A percentile compares a stretch with the other conserved stretches of the same genome.
These are phyloP conservation scores for Heliconius erato DNA, from an alignment of 2,888 invertebrate genomes.

Conservation along the genomic window DNA sequence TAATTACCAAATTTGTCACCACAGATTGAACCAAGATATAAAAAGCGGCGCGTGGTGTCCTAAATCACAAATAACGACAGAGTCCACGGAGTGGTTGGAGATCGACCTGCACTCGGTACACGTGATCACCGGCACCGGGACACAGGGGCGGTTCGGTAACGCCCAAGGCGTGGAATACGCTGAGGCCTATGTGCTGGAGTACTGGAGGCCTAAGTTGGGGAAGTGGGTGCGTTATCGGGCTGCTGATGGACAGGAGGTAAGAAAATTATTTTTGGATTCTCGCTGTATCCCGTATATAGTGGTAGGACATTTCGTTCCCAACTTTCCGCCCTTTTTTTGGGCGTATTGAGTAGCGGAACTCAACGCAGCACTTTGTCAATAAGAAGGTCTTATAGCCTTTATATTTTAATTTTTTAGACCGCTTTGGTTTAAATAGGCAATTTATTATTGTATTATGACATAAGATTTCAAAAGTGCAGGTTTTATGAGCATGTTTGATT, in stretches of 20 bases:
- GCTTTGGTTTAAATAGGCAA: neutral
- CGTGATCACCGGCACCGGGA: slow-evolving; percentile 92
- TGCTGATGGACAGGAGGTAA: slow-evolving; percentile 91
- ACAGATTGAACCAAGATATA: slow-evolving; percentile 92
- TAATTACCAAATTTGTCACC: neutral
- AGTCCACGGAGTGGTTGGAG: slow-evolving; percentile 92
- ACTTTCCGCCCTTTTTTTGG: neutral
- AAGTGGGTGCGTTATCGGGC: slow-evolving; percentile 94
- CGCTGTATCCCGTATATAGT: neutral
- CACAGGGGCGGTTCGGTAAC: slow-evolving; percentile 96
- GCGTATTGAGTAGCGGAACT: too few relatives aligned
- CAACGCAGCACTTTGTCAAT: neutral
- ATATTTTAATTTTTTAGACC: neutral
- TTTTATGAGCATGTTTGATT: too few relatives aligned
- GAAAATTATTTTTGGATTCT: slow-evolving; percentile 47
- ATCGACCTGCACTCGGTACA: slow-evolving; percentile 92
- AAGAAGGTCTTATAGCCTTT: neutral
- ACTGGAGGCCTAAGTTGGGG: slow-evolving; percentile 92
- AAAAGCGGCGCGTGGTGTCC: slow-evolving; percentile 98
- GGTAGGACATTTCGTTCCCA: neutral
- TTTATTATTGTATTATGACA: neutral
- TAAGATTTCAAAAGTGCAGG: too few relatives aligned
- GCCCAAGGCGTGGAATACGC: slow-evolving; percentile 95
- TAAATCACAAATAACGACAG: slow-evolving; percentile 91
- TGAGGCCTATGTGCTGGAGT: slow-evolving; percentile 93